Percentiles rank a stretch among this genome's conserved stretches.
phyloP scores from a whole-genome alignment of 2,888 invertebrate genomes.

The Furcula furcula region DNA sequence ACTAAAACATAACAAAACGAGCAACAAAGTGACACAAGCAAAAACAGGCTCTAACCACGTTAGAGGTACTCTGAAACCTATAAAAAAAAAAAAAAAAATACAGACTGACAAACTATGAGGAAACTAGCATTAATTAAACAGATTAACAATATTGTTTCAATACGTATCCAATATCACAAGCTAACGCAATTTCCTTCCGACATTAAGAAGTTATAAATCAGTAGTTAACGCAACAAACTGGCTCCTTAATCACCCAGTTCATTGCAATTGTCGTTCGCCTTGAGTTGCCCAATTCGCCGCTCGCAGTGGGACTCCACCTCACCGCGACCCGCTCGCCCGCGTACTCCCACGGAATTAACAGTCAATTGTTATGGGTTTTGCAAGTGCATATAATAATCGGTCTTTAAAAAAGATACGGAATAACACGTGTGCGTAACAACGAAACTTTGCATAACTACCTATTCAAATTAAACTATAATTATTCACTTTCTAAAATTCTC shows the following conservation, averaged over 20 bases:
- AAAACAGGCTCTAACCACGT: no score
- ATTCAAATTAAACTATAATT: constrained; percentile 21
- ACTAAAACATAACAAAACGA: no score
- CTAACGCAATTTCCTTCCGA: not conserved
- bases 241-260: not conserved
- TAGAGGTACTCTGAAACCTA: no score
- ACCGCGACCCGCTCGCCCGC: constrained; percentile 12
- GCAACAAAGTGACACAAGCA: no score
- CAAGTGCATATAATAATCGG: constrained; percentile 38
- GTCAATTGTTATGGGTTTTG: constrained; percentile 58
- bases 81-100: no score
- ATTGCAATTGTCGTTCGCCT: not conserved
- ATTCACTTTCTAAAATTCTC: constrained; percentile 30
- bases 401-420: constrained; percentile 24
- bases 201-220: constrained; percentile 17
- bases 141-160: not conserved
- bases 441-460: constrained; percentile 14
- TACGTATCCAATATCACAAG: not conserved
- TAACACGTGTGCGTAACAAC: constrained; percentile 20
- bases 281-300: constrained; percentile 5
- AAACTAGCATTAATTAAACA: not conserved
- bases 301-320: constrained; percentile 34
- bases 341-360: constrained; percentile 59
- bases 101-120: not conserved
- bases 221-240: constrained; percentile 9